Conservation (phyloP, 2,113 vertebrate species). For the Nanger granti region DNA sequence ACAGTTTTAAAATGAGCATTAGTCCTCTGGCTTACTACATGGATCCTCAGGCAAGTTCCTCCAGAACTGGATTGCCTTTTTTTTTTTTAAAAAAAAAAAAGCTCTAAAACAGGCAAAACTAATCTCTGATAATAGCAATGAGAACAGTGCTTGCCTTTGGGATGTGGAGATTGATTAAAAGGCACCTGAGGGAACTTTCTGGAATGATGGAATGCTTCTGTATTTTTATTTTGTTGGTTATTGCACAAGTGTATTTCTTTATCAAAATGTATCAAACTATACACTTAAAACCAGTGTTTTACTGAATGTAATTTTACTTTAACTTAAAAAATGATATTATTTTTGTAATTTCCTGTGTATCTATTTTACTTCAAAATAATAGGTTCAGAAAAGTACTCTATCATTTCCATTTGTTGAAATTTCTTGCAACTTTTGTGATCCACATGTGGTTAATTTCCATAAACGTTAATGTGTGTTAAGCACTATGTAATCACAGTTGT, state of each 20-base stretch:
- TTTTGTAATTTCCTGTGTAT: background rate
- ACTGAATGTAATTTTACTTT: background rate
- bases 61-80: background rate
- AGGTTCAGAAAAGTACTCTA: background rate
- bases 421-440: background rate
- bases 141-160: background rate
- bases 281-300: background rate
- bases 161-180: background rate
- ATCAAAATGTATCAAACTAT: background rate
- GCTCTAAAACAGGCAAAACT: background rate
- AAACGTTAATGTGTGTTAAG: background rate
- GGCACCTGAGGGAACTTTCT: background rate
- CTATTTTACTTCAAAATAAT: background rate
- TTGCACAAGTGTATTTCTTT: background rate
- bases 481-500: background rate
- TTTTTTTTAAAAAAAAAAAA: no score
- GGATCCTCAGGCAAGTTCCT: background rate
- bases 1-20: background rate
- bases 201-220: background rate
- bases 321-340: background rate
- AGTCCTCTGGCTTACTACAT: background rate
- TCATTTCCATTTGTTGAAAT: background rate
- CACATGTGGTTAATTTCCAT: background rate
- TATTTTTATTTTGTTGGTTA: background rate
- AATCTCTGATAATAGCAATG: background rate